Conservation (phyloP, 1,140 invertebrate genomes). For the Ganaspis sp. region DNA sequence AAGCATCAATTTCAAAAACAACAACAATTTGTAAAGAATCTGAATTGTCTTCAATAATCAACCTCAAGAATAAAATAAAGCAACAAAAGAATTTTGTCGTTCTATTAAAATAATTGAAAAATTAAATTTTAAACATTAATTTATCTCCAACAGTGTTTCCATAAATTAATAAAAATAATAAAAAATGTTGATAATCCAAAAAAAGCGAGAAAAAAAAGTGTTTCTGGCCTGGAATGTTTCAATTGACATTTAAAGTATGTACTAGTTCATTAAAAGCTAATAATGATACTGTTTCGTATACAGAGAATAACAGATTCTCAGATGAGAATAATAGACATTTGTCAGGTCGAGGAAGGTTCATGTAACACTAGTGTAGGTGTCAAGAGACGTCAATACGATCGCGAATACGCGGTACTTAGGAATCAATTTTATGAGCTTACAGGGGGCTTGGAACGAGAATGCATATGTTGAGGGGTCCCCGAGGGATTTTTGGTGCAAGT, state of each 20-base stretch:
- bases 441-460: conserved; percentile 64
- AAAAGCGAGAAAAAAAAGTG: too few relatives aligned
- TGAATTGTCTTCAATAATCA: too few relatives aligned
- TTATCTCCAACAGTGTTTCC: too few relatives aligned
- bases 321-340: conserved; percentile 42
- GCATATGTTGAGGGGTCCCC: conserved; percentile 73
- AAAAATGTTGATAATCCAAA: too few relatives aligned
- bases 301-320: conserved; percentile 39
- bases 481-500: conserved; percentile 71
- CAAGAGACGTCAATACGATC: conserved; percentile 63
- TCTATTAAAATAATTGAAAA: too few relatives aligned
- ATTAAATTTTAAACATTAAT: too few relatives aligned
- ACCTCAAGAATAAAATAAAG: too few relatives aligned
- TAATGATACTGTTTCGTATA: conserved; percentile 3
- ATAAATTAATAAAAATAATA: too few relatives aligned
- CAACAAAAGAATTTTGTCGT: too few relatives aligned
- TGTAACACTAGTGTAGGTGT: conserved; percentile 63
- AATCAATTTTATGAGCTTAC: conserved; percentile 74
- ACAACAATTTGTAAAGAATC: too few relatives aligned
- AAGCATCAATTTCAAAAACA: too few relatives aligned
- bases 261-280: not conserved
- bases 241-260: not conserved
- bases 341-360: not conserved
- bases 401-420: conserved; percentile 71
- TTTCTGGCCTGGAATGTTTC: too few relatives aligned